These are phyloP conservation scores for Chitala chitala DNA, from an alignment of 2,113 vertebrate genomes.

Conservation along the genomic window DNA sequence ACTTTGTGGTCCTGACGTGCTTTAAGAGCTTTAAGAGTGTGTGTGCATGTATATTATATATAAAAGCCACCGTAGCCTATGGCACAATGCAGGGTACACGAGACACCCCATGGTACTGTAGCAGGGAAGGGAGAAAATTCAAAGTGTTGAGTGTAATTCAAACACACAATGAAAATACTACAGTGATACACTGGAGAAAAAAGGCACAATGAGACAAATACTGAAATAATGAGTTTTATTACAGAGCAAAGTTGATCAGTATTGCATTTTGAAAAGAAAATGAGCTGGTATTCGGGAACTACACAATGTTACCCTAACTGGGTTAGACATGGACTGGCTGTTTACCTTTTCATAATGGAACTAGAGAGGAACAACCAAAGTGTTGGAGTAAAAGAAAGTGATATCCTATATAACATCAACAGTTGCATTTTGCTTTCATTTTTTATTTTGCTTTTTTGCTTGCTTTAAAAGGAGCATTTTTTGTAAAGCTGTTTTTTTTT, in stretches of 20 bases:
- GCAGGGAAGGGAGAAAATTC: no score
- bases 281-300: constrained; percentile 47
- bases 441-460: constrained; percentile 53
- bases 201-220: constrained; percentile 20
- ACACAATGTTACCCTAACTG: constrained; percentile 46
- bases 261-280: constrained; percentile 67
- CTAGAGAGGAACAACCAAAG: constrained; percentile 44
- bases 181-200: neutral
- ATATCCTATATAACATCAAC: constrained; percentile 56
- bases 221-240: constrained; percentile 70
- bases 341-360: constrained; percentile 9
- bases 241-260: constrained; percentile 66
- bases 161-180: neutral
- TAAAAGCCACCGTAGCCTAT: no score
- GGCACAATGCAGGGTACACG: no score
- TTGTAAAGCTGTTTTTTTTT: constrained; percentile 42
- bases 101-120: no score
- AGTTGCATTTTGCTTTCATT: constrained; percentile 60
- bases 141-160: neutral
- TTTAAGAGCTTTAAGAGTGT: no score
- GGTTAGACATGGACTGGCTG: constrained; percentile 29
- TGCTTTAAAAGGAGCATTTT: constrained; percentile 56
- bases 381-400: constrained; percentile 51
- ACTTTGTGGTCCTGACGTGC: no score
- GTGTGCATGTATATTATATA: no score